Evolutionary conservation across 2,113 vertebrate species (phyloP).

Genomic region (Halcyon malimbica): DNA sequence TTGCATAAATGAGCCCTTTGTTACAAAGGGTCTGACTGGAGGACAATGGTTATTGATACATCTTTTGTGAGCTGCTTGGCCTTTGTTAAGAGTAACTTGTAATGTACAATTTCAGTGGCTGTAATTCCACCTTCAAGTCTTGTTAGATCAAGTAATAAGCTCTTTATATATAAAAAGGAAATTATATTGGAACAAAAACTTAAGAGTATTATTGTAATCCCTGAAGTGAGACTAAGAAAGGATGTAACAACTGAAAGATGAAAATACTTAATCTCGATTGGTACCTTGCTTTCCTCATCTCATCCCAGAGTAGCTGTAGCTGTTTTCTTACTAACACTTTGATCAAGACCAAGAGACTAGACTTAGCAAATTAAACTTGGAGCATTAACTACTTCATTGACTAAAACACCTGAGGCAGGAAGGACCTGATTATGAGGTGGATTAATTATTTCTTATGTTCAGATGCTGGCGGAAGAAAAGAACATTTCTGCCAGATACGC

Average conservation of each 20-base stretch:
- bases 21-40: background rate
- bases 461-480: constrained; percentile 97
- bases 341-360: background rate
- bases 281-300: background rate
- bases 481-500: constrained; percentile 90
- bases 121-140: background rate
- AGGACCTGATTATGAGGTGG: background rate
- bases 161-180: background rate
- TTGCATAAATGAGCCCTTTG: background rate
- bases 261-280: background rate
- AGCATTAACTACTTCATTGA: background rate
- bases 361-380: background rate
- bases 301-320: background rate
- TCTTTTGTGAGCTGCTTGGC: background rate
- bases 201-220: background rate
- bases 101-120: background rate
- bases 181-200: background rate
- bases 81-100: background rate
- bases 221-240: background rate
- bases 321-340: background rate
- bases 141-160: background rate
- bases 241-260: background rate
- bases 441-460: background rate
- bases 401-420: background rate
- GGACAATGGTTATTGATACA: background rate